A percentile compares a stretch with the other conserved stretches of the same genome.
Evolutionary conservation across 2,888 invertebrate genomes (phyloP).

Genomic region (Eupithecia insigniata): DNA sequence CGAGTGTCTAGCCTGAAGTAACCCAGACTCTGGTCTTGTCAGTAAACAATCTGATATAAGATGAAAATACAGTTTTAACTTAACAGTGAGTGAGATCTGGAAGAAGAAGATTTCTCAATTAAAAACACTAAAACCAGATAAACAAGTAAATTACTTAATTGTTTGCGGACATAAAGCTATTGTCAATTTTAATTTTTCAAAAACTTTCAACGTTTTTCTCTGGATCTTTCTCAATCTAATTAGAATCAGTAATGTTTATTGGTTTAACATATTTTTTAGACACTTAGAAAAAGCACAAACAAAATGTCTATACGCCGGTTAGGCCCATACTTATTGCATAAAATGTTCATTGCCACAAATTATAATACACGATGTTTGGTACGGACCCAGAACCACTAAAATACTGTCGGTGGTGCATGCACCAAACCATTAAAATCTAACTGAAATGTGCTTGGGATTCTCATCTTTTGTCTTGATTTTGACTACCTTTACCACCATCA

Average conservation of each 20-base stretch:
- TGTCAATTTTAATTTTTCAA: no score
- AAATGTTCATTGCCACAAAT: no score
- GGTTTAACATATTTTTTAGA: background rate
- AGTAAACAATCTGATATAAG: background rate
- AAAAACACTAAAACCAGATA: background rate
- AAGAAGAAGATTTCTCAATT: background rate
- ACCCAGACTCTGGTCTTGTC: background rate
- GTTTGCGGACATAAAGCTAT: background rate
- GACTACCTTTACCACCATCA: background rate
- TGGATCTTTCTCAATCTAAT: background rate
- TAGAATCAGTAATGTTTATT: background rate
- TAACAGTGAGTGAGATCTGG: background rate
- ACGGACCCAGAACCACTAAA: no score
- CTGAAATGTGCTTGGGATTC: background rate
- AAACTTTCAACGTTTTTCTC: background rate
- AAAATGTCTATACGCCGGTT: no score
- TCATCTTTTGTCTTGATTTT: background rate
- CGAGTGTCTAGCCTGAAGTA: background rate
- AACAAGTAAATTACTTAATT: no score
- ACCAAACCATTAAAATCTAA: background rate
- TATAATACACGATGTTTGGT: no score
- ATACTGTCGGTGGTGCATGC: background rate
- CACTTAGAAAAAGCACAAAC: background rate
- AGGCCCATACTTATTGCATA: no score
- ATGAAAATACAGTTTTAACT: background rate